phyloP scores from a whole-genome alignment of 2,888 invertebrate species.

The Esperia sulphurella region DNA sequence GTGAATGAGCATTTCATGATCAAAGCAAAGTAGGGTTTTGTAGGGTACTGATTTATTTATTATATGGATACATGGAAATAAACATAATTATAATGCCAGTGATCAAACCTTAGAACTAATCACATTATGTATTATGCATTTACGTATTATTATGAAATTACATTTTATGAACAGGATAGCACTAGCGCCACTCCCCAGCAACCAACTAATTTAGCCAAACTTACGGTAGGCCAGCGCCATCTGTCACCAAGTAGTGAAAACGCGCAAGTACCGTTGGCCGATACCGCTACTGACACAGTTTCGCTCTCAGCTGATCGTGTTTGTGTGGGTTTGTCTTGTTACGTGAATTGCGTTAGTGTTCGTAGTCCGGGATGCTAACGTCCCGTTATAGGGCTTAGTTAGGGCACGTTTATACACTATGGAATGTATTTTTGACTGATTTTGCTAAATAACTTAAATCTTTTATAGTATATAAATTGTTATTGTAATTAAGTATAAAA shows the following conservation, averaged over 20 bases:
- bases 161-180: too few relatives aligned
- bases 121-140: too few relatives aligned
- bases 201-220: background rate
- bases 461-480: too few relatives aligned
- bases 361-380: conserved; percentile 47
- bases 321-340: conserved; percentile 28
- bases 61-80: too few relatives aligned
- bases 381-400: background rate
- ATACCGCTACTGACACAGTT: conserved; percentile 71
- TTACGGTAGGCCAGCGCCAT: conserved; percentile 23
- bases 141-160: too few relatives aligned
- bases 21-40: too few relatives aligned
- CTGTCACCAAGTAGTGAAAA: conserved; percentile 14
- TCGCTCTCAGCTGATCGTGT: conserved; percentile 63
- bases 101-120: too few relatives aligned
- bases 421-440: background rate
- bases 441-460: too few relatives aligned
- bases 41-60: too few relatives aligned
- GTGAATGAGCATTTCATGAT: too few relatives aligned
- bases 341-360: conserved; percentile 32
- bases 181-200: background rate
- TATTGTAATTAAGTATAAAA: too few relatives aligned
- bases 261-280: conserved; percentile 46
- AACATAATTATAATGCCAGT: too few relatives aligned
- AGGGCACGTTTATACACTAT: background rate